Evolutionary conservation across 2,797 vertebrate genomes (phyloP), one percentile per base, ranked within the genome.

Genomic region (Anabacerthia variegaticeps): DNA sequence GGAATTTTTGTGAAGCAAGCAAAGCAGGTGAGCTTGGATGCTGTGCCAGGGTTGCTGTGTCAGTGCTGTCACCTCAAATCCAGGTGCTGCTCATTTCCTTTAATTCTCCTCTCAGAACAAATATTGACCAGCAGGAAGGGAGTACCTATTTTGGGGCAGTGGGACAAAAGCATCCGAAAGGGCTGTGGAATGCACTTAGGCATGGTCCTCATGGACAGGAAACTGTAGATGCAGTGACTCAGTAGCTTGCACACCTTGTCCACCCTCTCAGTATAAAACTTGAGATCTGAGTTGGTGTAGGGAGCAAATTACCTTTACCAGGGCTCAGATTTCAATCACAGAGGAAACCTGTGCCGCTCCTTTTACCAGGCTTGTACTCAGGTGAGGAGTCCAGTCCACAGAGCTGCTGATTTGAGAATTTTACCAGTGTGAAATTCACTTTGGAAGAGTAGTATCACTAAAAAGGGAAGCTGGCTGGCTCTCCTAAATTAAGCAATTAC

Each of bases 401-500:
- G 15, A 92, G 66, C 72, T 93, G 65, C 62, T 56, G 72, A 65
- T 72, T 28, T 32, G 66, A 93, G 89, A 41, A 58, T 86, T 81
- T 30, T 24, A 84, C 68, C 62, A n/a, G 39, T 58, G 69, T 73
- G 73, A 84, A 91, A 89, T 75, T 91, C 41, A 20, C 58, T 83
- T 83, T 91, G 80, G 75, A 94, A 89, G 71, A 91, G 36, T 89
- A 84, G 73, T 93, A 59, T 36, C 69, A 51, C 85, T 82, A 48
- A 83, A 88, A 92, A 75, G 54, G 85, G 92, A 89, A 94, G 89
- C 61, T 89, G 63, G 26, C 89, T 91, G 91, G 51, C 43, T 93
- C 82, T 92, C 91, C 83, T 88, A 88, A 92, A 96, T 96, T 94
- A 96, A 94, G 92, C 80, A 90, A 96, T 96, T 96, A 91, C 54